Evolutionary conservation across 1,140 invertebrate species (phyloP).

Genomic region (Cherax destructor): DNA sequence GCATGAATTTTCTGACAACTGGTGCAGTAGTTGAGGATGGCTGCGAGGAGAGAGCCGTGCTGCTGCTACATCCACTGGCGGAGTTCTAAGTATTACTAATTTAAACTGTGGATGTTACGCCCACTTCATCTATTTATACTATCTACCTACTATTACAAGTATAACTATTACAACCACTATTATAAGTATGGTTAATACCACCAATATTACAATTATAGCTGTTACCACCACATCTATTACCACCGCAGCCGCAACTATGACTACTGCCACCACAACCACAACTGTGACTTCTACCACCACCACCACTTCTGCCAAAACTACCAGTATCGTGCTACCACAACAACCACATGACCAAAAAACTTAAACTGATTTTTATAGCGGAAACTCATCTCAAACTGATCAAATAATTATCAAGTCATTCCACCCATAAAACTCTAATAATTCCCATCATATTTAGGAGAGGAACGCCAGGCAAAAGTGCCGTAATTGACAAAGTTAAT

Average conservation of each 20-base stretch:
- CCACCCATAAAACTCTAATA: too few relatives aligned
- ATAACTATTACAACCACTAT: too few relatives aligned
- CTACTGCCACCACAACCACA: neutral
- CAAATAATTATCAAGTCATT: too few relatives aligned
- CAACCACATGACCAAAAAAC: neutral
- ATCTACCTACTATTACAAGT: too few relatives aligned
- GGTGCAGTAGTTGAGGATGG: too few relatives aligned
- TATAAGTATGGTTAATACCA: neutral
- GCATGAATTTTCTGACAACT: too few relatives aligned
- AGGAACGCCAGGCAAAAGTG: neutral
- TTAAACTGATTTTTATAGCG: neutral
- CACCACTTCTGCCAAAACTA: neutral
- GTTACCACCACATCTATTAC: neutral
- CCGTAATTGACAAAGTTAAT: slow-evolving; percentile 6
- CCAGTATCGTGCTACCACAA: neutral
- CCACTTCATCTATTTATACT: too few relatives aligned
- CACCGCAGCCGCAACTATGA: neutral
- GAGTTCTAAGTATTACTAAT: too few relatives aligned
- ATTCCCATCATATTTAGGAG: too few relatives aligned
- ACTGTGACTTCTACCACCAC: neutral
- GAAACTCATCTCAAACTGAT: neutral
- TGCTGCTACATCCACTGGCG: too few relatives aligned
- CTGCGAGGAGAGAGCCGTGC: too few relatives aligned
- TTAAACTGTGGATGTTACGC: too few relatives aligned
- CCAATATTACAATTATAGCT: neutral